These are phyloP conservation scores for Cyclura pinguis DNA, from an alignment of 2,797 vertebrate genomes.

Conservation along the genomic window DNA sequence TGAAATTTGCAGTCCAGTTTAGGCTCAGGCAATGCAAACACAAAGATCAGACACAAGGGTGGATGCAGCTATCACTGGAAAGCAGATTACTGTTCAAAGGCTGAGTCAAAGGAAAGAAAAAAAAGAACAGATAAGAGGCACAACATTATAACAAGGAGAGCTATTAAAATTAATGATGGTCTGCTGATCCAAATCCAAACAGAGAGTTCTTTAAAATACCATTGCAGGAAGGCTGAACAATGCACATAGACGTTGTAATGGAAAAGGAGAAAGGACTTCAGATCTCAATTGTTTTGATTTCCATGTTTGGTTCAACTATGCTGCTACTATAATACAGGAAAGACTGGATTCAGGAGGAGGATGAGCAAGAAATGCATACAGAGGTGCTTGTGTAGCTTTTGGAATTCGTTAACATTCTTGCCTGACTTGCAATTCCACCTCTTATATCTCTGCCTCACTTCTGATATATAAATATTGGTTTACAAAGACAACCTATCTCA, in stretches of 20 bases:
- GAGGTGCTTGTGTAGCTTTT: background rate
- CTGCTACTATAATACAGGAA: background rate
- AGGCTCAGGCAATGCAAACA: slow-evolving; percentile 19
- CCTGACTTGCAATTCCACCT: background rate
- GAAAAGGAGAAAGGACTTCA: slow-evolving; percentile 25
- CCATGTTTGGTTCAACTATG: background rate
- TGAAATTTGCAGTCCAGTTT: slow-evolving; percentile 50
- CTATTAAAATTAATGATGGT: slow-evolving; percentile 65
- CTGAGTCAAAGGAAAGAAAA: slow-evolving; percentile 64
- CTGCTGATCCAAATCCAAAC: slow-evolving; percentile 69
- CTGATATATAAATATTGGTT: background rate
- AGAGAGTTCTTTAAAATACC: slow-evolving; percentile 28
- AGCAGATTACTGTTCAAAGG: slow-evolving; percentile 75
- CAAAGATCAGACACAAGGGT: slow-evolving; percentile 60
- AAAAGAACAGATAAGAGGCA: slow-evolving; percentile 68
- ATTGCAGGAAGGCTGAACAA: slow-evolving; percentile 30
- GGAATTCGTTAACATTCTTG: background rate
- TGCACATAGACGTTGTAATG: background rate
- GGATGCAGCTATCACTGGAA: slow-evolving; percentile 41
- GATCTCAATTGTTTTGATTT: background rate
- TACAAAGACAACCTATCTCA: background rate
- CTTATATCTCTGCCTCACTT: background rate
- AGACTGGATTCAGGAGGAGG: too few species aligned
- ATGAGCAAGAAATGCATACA: too few species aligned
- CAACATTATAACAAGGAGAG: slow-evolving; percentile 61